Base-by-base conservation (phyloP, 1,140 invertebrate genomes). In the Bombus cullumanus region DNA sequence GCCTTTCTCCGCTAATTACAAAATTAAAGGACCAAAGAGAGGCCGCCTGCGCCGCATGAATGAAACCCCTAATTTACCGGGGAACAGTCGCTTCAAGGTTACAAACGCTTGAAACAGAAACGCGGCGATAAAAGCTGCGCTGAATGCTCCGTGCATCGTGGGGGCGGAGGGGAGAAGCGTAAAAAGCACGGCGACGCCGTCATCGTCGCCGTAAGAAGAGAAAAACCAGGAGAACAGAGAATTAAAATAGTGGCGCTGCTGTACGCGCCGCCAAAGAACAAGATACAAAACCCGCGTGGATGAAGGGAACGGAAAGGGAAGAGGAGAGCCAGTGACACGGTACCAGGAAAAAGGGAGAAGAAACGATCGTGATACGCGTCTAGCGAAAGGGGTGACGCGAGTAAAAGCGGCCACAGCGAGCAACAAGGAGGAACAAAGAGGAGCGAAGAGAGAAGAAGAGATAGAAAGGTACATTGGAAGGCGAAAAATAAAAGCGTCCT, bases 401-500 rank as follows among this genome's bases (percentile, higher is more conserved):
- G 53, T 13, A 8, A 72, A 69, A 81, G 25, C 31, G n/a, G 28
- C 10, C 5, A 15, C 41, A 68, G 39, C 34, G n/a, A 66, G 39
- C 59, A 6, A 39, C 4, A 5, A 22, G 31, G 18, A 72, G 28
- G 31, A n/a, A 31, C 28, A 43, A 28, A n/a, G 28, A n/a, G 9
- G 4, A 31, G 5, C 8, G 13, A 10, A 0, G 34, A 62, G 28
- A 9, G 43, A 13, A 43, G 22, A n/a, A 74, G 34, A 62, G 22
- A 64, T 18, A 25, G 57, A 72, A 10, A 34, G 64, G 37, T 72
- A 18, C 18, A 34, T 75, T 39, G 62, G 9, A 74, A 41, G 81
- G 76, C n/a, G 85, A 76, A 86, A 90, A 91, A 92, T 92, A 88
- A 91, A 89, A 90, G 83, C 85, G 73, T 80, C 80, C 59, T 84